These are phyloP conservation scores for Marasmarcha lunaedactyla DNA, from an alignment of 2,888 invertebrate species.

Conservation along the genomic window DNA sequence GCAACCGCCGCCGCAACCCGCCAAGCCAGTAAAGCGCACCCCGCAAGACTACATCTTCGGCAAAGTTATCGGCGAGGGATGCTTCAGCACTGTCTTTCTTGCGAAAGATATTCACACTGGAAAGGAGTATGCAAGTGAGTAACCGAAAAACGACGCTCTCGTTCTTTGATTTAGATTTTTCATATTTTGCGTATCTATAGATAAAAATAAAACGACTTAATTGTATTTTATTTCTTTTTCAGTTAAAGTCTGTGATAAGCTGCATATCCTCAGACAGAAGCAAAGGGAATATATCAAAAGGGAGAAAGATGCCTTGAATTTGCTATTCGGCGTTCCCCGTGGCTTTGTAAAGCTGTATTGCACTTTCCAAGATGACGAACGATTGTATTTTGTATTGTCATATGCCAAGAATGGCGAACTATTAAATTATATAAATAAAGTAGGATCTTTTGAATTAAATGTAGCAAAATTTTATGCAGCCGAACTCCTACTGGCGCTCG, in stretches of 20 bases:
- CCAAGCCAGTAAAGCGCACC: conserved; percentile 73
- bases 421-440: conserved; percentile 89
- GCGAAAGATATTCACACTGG: conserved; percentile 91
- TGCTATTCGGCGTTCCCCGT: conserved; percentile 82
- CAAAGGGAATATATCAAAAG: conserved; percentile 93
- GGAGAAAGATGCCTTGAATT: conserved; percentile 94
- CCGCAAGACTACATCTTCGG: conserved; percentile 95
- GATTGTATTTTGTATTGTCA: conserved; percentile 94
- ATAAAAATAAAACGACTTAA: too few relatives aligned
- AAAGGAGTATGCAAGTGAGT: conserved; percentile 95
- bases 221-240: conserved; percentile 49
- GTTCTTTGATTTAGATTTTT: background rate
- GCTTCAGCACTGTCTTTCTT: conserved; percentile 95
- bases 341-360: conserved; percentile 95
- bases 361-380: conserved; percentile 94
- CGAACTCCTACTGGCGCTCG: conserved; percentile 91
- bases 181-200: background rate
- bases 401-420: conserved; percentile 97
- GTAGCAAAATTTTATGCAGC: conserved; percentile 95
- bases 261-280: conserved; percentile 91
- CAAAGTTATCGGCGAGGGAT: conserved; percentile 95
- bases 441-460: conserved; percentile 89
- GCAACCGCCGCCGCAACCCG: conserved; percentile 48
- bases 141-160: too few relatives aligned
- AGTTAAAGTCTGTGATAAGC: conserved; percentile 99